phyloP scores from a whole-genome alignment of 1,140 invertebrate species.

The Cyclina sinensis region DNA sequence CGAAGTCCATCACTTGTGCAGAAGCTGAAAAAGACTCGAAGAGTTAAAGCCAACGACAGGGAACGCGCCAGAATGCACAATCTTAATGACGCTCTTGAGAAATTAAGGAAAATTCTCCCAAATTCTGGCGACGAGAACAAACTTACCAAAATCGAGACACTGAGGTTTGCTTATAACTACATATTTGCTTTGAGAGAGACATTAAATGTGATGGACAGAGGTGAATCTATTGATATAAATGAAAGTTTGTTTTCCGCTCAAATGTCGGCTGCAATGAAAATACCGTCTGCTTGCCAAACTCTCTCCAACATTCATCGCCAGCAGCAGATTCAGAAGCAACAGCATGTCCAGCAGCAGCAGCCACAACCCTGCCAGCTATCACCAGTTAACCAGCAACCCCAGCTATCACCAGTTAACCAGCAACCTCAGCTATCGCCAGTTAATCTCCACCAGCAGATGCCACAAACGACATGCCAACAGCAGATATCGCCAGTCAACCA shows the following conservation, averaged over 20 bases:
- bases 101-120: conserved; percentile 89
- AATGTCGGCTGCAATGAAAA: conserved; percentile 58
- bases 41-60: conserved; percentile 98
- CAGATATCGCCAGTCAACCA: conserved; percentile 6
- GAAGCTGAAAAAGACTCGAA: conserved; percentile 91
- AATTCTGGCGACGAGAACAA: conserved; percentile 96
- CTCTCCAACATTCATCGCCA: conserved; percentile 43
- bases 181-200: conserved; percentile 96
- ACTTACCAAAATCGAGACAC: conserved; percentile 99
- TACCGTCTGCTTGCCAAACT: conserved; percentile 56
- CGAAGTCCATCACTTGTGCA: conserved; percentile 77
- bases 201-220: conserved; percentile 86
- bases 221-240: conserved; percentile 42
- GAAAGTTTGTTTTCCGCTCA: conserved; percentile 54
- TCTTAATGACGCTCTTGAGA: conserved; percentile 97
- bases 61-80: conserved; percentile 99
- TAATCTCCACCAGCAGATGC: conserved; percentile 19
- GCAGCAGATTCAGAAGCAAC: conserved; percentile 45
- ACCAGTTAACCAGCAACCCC: no score
- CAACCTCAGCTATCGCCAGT: conserved; percentile 33
- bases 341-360: conserved; percentile 12
- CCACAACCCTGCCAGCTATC: conserved; percentile 6
- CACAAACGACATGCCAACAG: not conserved
- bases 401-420: conserved; percentile 19
- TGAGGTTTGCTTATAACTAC: conserved; percentile 98